Evolutionary conservation across 2,888 invertebrate genomes (phyloP), one percentile per base, ranked within the genome.

Genomic region (Choreutis nemorana): DNA sequence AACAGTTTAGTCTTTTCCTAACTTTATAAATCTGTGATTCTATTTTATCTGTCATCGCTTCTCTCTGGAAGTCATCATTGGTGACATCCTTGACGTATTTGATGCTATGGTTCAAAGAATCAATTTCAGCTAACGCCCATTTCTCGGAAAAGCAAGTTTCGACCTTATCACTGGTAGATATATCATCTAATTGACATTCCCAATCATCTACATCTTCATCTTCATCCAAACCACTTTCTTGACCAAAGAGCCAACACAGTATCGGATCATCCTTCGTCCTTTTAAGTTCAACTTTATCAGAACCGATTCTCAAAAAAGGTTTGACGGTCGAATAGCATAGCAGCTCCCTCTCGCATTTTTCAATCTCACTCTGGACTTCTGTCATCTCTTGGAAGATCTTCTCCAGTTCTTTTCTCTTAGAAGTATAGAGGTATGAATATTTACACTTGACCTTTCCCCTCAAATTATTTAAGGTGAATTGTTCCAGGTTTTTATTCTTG

Each of bases 401-500:
- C 30, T 68, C 65, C 21, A 70, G 33, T 31, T 68, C 66, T 14
- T 48, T 45, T 37, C 54, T 58, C 28, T 75, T 73, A 2, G 37
- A 57, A 0, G 45, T 52, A 26, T 61, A 75, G 1, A 77, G 37
- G 36, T 67, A 55, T 0, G 65, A 63, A 34, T 70, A 70, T 39
- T 64, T 68, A 0, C 62, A 70, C 39, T 72, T 71, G 1, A 52
- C 44, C 50, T 54, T 65, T 9, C 42, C 44, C 42, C 70, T 59
- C 32, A 72, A 46, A 32, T 55, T 64, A 24, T 63, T 59, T 7
- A 84, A 50, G 31, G 82, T 84, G 33, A 77, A 86, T 18, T 70
- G 53, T 31, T 79, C 61, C 16, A 90, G 48, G 4, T 55, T 47
- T 32, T 81, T 71, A 48, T 81, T 83, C 44, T 85, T 86, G 2